Base-by-base conservation (phyloP, 37 sponge, comb jelly and placozoan species). In the Crambe crambe region DNA sequence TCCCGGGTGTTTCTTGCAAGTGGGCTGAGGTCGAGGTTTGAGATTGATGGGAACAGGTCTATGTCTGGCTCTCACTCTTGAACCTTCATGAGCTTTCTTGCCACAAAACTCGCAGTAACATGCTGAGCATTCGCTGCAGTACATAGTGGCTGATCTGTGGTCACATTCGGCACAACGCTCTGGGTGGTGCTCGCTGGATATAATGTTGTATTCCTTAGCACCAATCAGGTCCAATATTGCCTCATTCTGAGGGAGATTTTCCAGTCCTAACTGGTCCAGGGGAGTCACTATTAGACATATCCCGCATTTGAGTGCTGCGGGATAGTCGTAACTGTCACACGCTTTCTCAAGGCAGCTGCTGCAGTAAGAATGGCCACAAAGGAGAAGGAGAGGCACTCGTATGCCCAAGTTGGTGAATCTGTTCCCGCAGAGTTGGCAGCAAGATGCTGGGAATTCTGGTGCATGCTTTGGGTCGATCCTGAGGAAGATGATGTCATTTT, bases 101-200 rank as follows among this genome's bases (percentile, higher is more conserved):
- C 81, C 75, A 70, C 93, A 92, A 34, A 29, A 2, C 22, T 85
- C 82, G 43, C 93, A 92, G 72, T 83, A 92, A 1, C 83, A 77
- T 30, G 93, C 93, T 23, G 79, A 66, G 67, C 93, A 92, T 42
- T 83, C 77, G 68, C 75, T 85, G 89, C 93, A 92, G 79, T 88
- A 92, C 38, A 78, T 66, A 58, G 40, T 30, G 23, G 93, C 93
- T 6, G 37, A 27, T 4, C 58, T 41, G 1, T 60, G 42, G 74
- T 84, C 85, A 74, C 93, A 92, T 54, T 92, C 93, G 26, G 93
- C 93, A 92, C 93, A 92, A n/a, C 4, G 63, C n/a, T 92, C 93
- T 6, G 39, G 35, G 30, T 85, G 69, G 4, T 57, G 70, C 18
- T 61, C 69, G 29, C 42, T 51, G 23, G 80, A 70, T 23, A 81